These are phyloP conservation scores for Condylostylus longicornis DNA, from an alignment of 1,140 invertebrate genomes.

Conservation along the genomic window DNA sequence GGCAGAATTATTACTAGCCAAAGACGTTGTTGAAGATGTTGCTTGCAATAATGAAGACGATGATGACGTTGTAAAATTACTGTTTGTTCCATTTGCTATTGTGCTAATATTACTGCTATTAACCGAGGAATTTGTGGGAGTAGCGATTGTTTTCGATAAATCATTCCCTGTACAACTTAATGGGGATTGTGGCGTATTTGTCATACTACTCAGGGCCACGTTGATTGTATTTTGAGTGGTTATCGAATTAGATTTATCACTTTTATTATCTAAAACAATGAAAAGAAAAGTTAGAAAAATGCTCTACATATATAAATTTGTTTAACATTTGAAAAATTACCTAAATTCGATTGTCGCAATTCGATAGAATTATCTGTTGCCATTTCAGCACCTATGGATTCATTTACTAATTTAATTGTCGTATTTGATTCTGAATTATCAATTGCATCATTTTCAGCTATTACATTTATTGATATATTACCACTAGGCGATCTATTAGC, in stretches of 20 bases:
- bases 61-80: background rate
- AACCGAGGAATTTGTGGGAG: slow-evolving; percentile 4
- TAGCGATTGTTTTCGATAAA: too few relatives aligned
- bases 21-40: background rate
- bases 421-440: background rate
- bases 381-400: slow-evolving; percentile 3
- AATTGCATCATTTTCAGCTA: too few relatives aligned
- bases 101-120: background rate
- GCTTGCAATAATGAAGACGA: background rate
- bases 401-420: background rate
- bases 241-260: too few relatives aligned
- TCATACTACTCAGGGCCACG: too few relatives aligned
- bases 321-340: too few relatives aligned
- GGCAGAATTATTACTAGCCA: background rate
- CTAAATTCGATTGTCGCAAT: slow-evolving; percentile 7
- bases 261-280: too few relatives aligned
- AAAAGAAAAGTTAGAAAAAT: too few relatives aligned
- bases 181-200: too few relatives aligned
- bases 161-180: too few relatives aligned
- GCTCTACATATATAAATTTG: too few relatives aligned
- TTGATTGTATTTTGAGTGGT: too few relatives aligned
- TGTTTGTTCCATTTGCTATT: background rate
- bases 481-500: too few relatives aligned
- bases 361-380: slow-evolving; percentile 1
- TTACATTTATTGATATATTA: slow-evolving; percentile 15